Conservation (phyloP, 2,113 vertebrate species). For the Orycteropus afer region DNA sequence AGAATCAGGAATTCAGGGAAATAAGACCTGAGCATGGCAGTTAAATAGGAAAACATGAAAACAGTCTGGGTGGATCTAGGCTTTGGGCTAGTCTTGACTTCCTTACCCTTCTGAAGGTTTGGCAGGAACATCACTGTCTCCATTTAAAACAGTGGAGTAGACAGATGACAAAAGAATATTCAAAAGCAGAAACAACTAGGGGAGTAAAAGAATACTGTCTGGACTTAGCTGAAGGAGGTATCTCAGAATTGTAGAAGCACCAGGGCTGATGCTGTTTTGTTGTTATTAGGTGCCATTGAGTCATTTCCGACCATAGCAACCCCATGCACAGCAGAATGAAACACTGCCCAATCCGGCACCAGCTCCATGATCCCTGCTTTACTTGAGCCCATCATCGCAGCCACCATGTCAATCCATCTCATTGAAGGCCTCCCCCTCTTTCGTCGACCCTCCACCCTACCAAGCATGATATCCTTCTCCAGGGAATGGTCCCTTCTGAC, state of each 20-base stretch:
- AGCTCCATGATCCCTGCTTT: too few species aligned
- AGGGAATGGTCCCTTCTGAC: too few species aligned
- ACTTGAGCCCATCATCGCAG: too few species aligned
- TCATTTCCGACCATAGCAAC: too few species aligned
- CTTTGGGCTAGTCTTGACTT: background rate
- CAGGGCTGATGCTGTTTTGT: background rate
- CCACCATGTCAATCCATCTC: too few species aligned
- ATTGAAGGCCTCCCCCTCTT: too few species aligned
- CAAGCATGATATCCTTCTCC: too few species aligned
- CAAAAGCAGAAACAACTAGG: background rate
- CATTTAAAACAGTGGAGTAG: background rate
- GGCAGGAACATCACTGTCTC: background rate
- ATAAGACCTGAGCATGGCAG: background rate
- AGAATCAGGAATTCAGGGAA: background rate
- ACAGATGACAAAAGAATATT: background rate
- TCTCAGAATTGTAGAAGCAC: background rate
- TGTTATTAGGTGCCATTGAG: too few species aligned
- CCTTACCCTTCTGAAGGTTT: background rate
- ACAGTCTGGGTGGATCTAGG: background rate
- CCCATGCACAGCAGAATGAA: too few species aligned
- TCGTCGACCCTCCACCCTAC: too few species aligned
- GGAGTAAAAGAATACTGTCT: background rate
- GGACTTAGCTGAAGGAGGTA: background rate
- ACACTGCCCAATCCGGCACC: too few species aligned
- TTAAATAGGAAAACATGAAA: background rate